Evolutionary conservation across 2,113 vertebrate species (phyloP), one percentile per base, ranked within the genome.

Genomic region (Oncorhynchus tshawytscha): DNA sequence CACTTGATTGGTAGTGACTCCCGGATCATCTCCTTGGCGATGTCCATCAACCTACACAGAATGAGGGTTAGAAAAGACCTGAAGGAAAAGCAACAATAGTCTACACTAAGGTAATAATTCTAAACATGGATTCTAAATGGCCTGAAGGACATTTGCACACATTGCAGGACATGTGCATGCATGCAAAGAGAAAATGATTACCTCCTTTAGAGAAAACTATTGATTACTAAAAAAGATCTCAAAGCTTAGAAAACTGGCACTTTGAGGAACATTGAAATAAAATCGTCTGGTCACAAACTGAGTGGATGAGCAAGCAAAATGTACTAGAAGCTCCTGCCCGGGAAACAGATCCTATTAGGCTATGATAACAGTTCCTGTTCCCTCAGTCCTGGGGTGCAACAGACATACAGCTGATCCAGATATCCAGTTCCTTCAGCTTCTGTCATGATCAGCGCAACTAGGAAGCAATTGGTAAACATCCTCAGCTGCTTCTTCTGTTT

Each of bases 1-100:
- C 98, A 99, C 94, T 99, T 99, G 94, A 99, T 99, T 90, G 98
- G 98, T 92, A 99, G 96, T 88, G 96, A 96, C 92, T 99, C 98
- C 89, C 97, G 94, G 78, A 95, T 99, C 97, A 99, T 99, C 92
- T 99, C 98, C 92, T 98, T 98, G 88, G 97, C 98, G 80, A 99
- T 95, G 92, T 99, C 98, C 96, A 99, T 98, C 88, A 99, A 94
- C 94, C 98, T 99, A 87, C 70, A 77, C 27, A 77, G 80, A 87
- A 72, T 11, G 39, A 22, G n/a, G n/a, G n/a, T 22, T 24, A 62
- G n/a, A 62, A 22, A 24, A 62, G 2, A 62, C 15, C n/a, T 3
- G 4, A 54, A 54, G 51, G 4, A 4, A 51, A 16, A 4, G 39
- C 51, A 57, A 57, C 51, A 20, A 20, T 57, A 20, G 54, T 20